Conservation (phyloP, 2,797 vertebrate species). For the Carapus acus region DNA sequence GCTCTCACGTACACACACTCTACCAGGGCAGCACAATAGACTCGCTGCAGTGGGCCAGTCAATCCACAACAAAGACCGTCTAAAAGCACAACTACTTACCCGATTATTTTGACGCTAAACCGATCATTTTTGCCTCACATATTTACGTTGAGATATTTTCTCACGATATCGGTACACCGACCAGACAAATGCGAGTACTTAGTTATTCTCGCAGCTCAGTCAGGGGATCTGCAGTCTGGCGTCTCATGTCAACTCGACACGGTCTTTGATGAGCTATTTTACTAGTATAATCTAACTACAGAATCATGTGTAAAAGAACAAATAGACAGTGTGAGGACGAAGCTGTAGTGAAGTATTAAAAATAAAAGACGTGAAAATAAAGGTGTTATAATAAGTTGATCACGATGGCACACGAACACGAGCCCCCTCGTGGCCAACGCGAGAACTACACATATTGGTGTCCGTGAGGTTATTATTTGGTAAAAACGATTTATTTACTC, state of each 20-base stretch:
- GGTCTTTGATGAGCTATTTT: neutral
- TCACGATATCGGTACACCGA: conserved; percentile 4
- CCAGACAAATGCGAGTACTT: conserved; percentile 1
- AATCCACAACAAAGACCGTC: conserved; percentile 48
- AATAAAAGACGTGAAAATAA: conserved; percentile 14
- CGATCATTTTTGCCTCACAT: neutral
- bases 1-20: no score
- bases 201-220: neutral
- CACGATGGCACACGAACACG: conserved; percentile 25
- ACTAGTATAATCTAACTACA: neutral
- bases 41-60: conserved; percentile 39
- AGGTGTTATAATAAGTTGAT: conserved; percentile 33
- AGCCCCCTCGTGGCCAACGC: conserved; percentile 48
- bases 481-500: conserved; percentile 56
- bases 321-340: neutral
- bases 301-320: neutral
- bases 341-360: neutral
- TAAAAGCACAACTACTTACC: conserved; percentile 21
- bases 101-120: neutral
- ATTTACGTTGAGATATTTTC: neutral
- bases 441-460: conserved; percentile 33
- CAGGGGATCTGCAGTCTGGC: conserved; percentile 4
- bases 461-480: conserved; percentile 19
- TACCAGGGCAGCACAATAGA: conserved; percentile 39
- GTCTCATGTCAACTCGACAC: conserved; percentile 1